Base-by-base conservation (phyloP, 1,140 invertebrate species). In the Drosophila baimaii region DNA sequence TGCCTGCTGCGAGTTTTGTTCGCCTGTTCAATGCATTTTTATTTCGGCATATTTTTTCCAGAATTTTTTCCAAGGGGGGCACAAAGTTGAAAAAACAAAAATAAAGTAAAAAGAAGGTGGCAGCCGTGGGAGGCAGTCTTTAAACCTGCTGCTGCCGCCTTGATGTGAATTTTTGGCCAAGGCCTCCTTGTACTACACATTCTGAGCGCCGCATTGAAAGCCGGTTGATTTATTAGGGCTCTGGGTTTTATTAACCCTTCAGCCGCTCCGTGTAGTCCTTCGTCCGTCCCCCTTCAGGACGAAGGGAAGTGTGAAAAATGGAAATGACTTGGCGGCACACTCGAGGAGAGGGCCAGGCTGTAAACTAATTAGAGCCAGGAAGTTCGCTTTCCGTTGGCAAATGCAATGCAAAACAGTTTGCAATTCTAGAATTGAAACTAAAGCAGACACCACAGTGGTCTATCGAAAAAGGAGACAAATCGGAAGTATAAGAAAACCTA, bases 11-110 rank as follows among this genome's bases (percentile, higher is more conserved):
- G 0, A 19, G 49, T 66, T 73, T 81, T 85, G 81, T 15, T 37
- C 62, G 78, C 82, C 82, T 85, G 82, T 75, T 85, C 63, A 44
- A 78, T 74, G 78, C 69, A 81, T 85, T 84, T 84, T 84, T 85
- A 81, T 81, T 84, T 84, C 43, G 58, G 59, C 77, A 74, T 44
- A 77, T 77, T 85, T 85, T 85, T 85, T 77, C 69, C 15, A 69
- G 31, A 61, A 44, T 37, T 70, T 66, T 59, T 66, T 44, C 2
- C 17, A 46, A 9, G 33, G 43, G 31, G 58, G 58, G 13, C 31
- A 25, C 6, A n/a, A 46, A 51, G 29, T n/a, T n/a, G n/a, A 3
- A 44, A 61, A 37, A 17, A 9, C 31, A 29, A 49, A 49, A 65
- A 29, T 9, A 12, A 35, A 17, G 56, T 17, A 21, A 31, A 33